These are phyloP conservation scores for Pseudanteris insignis DNA, from an alignment of 2,888 invertebrate genomes.

Conservation along the genomic window DNA sequence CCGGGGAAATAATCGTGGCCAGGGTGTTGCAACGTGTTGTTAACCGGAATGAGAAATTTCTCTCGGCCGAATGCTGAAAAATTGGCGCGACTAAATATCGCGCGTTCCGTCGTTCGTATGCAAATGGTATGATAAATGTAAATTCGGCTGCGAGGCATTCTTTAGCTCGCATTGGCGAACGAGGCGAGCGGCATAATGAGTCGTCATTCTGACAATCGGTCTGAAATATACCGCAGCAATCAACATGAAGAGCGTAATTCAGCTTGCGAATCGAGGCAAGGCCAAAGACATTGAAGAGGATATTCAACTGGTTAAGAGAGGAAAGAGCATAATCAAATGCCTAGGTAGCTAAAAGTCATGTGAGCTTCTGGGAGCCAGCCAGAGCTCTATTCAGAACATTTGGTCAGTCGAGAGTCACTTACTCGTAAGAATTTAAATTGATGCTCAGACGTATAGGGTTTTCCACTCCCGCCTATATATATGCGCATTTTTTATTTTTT, in stretches of 20 bases:
- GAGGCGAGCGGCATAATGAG: slow-evolving; percentile 27
- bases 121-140: slow-evolving; percentile 8
- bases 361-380: slow-evolving; percentile 37
- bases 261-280: slow-evolving; percentile 39
- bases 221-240: slow-evolving; percentile 26
- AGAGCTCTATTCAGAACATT: slow-evolving; percentile 41
- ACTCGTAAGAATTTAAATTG: slow-evolving; percentile 43
- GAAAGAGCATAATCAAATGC: slow-evolving; percentile 35
- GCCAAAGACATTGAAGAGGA: slow-evolving; percentile 42
- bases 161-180: slow-evolving; percentile 2
- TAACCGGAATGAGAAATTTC: no score
- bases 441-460: slow-evolving; percentile 20
- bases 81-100: not conserved
- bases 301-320: slow-evolving; percentile 42
- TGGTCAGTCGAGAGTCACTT: slow-evolving; percentile 41
- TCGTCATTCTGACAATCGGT: slow-evolving; percentile 33
- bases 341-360: slow-evolving; percentile 41
- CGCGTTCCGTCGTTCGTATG: not conserved
- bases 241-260: slow-evolving; percentile 35
- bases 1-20: no score
- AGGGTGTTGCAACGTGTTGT: no score
- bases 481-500: no score
- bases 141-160: slow-evolving; percentile 8
- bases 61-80: not conserved
- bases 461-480: no score